These are phyloP conservation scores for Atrina japonica DNA, from an alignment of 2,888 invertebrate species.

Conservation along the genomic window DNA sequence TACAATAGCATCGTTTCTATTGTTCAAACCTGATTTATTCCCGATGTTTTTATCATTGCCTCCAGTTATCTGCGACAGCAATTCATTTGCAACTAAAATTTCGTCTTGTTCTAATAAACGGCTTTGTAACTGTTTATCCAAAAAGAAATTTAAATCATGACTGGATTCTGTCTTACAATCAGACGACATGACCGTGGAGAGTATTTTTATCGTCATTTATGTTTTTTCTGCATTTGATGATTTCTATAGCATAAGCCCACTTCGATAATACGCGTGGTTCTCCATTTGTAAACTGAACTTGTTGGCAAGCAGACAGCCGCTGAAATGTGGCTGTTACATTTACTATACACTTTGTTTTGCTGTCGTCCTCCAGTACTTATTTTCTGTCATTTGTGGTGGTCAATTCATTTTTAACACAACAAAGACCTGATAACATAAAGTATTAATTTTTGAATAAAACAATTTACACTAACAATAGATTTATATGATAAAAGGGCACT, in stretches of 20 bases:
- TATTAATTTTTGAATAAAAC: too few relatives aligned
- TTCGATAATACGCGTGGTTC: too few relatives aligned
- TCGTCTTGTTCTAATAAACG: slow-evolving; percentile 67
- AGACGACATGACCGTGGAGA: slow-evolving; percentile 23
- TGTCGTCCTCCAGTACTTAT: too few relatives aligned
- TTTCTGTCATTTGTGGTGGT: too few relatives aligned
- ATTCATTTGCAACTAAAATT: slow-evolving; percentile 51
- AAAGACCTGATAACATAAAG: too few relatives aligned
- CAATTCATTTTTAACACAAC: too few relatives aligned
- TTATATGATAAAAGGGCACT: too few relatives aligned
- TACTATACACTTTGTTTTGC: too few relatives aligned
- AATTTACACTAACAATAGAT: too few relatives aligned
- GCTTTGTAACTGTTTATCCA: slow-evolving; percentile 65
- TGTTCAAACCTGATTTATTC: slow-evolving; percentile 5
- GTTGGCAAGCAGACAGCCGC: slow-evolving; percentile 39
- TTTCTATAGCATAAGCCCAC: too few relatives aligned
- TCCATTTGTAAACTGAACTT: too few relatives aligned
- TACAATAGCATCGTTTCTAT: slow-evolving; percentile 50
- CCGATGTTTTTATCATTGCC: slow-evolving; percentile 39
- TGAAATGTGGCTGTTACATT: slow-evolving; percentile 48
- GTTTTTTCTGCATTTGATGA: too few relatives aligned
- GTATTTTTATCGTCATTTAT: slow-evolving; percentile 35
- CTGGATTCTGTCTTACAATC: slow-evolving; percentile 42
- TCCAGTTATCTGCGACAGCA: slow-evolving; percentile 27
- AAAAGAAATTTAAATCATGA: slow-evolving; percentile 56